phyloP scores from a whole-genome alignment of 2,888 invertebrate species.

The Keiferia lycopersicella region DNA sequence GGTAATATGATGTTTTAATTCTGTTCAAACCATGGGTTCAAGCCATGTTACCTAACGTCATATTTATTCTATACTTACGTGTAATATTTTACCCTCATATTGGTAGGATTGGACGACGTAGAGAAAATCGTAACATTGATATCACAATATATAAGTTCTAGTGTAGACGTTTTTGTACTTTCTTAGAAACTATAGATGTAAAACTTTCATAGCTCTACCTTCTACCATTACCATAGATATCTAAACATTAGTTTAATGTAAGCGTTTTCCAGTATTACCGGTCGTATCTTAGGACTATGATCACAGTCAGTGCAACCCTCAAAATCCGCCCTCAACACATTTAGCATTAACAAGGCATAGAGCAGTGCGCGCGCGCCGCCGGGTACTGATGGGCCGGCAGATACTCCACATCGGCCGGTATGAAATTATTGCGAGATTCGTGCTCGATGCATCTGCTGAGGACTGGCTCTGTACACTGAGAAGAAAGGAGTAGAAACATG shows the following conservation, averaged over 20 bases:
- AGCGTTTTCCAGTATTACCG: constrained; percentile 19
- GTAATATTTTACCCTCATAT: too few relatives aligned
- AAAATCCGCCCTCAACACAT: constrained; percentile 22
- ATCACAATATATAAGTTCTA: too few relatives aligned
- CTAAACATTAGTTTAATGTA: constrained; percentile 21
- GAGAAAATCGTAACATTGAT: too few relatives aligned
- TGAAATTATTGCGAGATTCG: constrained; percentile 79
- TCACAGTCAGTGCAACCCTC: constrained; percentile 13
- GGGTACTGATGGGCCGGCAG: constrained; percentile 67
- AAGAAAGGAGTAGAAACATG: not conserved
- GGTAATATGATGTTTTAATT: too few relatives aligned
- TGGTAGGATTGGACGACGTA: too few relatives aligned
- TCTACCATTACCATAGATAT: not conserved
- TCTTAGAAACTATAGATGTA: not conserved
- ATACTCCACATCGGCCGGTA: constrained; percentile 67
- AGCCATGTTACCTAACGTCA: too few relatives aligned
- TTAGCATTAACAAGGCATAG: constrained; percentile 21
- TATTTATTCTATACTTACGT: too few relatives aligned
- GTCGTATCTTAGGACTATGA: constrained; percentile 14
- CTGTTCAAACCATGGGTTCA: too few relatives aligned
- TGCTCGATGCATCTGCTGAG: constrained; percentile 72
- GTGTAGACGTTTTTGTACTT: too few relatives aligned
- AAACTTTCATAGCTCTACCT: not conserved
- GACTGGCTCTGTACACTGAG: constrained; percentile 17
- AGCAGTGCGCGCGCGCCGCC: constrained; percentile 63